These are phyloP conservation scores for Anastatus disparis DNA, from an alignment of 1,140 invertebrate species.

Conservation along the genomic window DNA sequence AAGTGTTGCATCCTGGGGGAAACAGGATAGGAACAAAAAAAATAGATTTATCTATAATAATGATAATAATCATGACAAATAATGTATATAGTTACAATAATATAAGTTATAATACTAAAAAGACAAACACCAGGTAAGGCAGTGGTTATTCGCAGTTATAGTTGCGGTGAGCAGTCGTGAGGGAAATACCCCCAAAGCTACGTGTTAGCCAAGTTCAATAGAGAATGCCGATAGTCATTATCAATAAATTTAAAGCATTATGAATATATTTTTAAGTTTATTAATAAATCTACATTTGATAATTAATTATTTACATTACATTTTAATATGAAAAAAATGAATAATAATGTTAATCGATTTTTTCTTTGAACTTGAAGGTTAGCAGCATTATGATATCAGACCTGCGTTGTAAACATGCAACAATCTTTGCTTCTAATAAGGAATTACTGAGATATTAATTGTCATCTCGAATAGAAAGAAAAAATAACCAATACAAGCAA, in stretches of 20 bases:
- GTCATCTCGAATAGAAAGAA: neutral
- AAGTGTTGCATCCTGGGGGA: slow-evolving; percentile 9
- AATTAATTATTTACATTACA: neutral
- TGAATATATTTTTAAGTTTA: too few species aligned
- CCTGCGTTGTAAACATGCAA: slow-evolving; percentile 51
- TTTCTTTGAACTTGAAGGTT: slow-evolving; percentile 63
- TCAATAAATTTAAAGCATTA: neutral
- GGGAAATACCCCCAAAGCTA: slow-evolving; percentile 67
- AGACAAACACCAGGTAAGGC: slow-evolving; percentile 68
- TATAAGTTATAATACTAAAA: slow-evolving; percentile 59
- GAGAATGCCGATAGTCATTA: slow-evolving; percentile 45
- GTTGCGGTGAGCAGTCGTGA: slow-evolving; percentile 69
- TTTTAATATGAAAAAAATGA: neutral
- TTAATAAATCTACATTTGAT: too few species aligned
- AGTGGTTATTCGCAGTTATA: slow-evolving; percentile 69
- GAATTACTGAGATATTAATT: slow-evolving; percentile 25
- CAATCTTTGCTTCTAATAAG: neutral
- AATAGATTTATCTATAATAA: slow-evolving; percentile 34
- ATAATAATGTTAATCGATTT: slow-evolving; percentile 24
- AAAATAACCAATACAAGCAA: neutral
- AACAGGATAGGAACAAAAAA: slow-evolving; percentile 14
- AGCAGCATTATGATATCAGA: slow-evolving; percentile 65
- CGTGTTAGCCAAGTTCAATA: slow-evolving; percentile 65
- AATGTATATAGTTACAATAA: slow-evolving; percentile 37
- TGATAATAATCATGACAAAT: slow-evolving; percentile 30